Conservation (phyloP, 2,113 vertebrate genomes). For the Microcebus ravelobensis region DNA sequence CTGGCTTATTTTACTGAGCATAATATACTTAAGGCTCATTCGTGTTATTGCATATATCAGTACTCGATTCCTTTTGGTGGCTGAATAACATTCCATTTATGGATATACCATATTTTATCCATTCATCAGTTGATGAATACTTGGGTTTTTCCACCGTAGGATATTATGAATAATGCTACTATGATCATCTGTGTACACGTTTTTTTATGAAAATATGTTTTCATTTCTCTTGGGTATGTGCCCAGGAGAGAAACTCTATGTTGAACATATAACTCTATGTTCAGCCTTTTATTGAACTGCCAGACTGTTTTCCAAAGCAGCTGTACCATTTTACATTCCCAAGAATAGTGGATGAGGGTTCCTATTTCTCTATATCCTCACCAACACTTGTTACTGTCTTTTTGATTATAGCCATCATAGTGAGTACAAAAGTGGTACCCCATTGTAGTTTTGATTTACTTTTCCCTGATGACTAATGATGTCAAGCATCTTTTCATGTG, state of each 20-base stretch:
- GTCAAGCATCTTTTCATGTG: background rate
- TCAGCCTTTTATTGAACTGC: background rate
- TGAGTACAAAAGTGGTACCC: background rate
- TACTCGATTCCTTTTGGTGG: background rate
- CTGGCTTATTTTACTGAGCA: constrained; percentile 24
- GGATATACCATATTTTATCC: background rate
- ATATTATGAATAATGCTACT: background rate
- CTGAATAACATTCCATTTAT: constrained; percentile 33
- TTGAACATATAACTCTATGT: background rate
- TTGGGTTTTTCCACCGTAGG: background rate
- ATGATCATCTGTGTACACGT: background rate
- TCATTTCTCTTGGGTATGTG: background rate
- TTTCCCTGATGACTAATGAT: background rate
- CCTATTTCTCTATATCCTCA: background rate
- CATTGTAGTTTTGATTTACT: background rate
- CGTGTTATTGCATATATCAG: background rate
- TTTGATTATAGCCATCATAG: background rate
- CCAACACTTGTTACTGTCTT: background rate
- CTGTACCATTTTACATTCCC: background rate
- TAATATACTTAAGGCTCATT: background rate
- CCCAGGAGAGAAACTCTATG: background rate
- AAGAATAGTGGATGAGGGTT: background rate
- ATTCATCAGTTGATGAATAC: background rate
- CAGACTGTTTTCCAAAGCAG: background rate
- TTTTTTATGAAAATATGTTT: background rate